Conservation (phyloP, 2,888 invertebrate species). For the Apotomis betuletana region DNA sequence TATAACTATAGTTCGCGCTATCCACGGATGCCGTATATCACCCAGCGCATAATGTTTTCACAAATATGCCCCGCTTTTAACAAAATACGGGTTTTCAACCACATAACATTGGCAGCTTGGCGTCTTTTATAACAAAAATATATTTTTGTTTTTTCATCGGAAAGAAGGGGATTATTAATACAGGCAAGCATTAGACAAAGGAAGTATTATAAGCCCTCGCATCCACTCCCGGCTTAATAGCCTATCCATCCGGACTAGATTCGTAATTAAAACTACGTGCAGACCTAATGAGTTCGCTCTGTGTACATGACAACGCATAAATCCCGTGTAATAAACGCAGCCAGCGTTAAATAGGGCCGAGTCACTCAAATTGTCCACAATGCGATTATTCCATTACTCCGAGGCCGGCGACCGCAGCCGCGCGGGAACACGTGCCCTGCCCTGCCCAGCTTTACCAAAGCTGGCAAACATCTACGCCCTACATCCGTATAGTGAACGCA, state of each 20-base stretch:
- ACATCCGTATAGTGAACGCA: constrained; percentile 14
- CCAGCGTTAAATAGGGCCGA: constrained; percentile 74
- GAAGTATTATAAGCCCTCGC: neutral
- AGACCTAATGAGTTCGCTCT: constrained; percentile 72
- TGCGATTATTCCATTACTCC: constrained; percentile 78
- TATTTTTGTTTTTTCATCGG: neutral
- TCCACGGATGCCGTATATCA: constrained; percentile 71
- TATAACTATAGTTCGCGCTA: constrained; percentile 77
- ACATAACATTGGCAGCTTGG: neutral
- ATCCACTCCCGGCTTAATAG: constrained; percentile 50
- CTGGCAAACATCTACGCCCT: constrained; percentile 27
- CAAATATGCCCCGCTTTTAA: constrained; percentile 62
- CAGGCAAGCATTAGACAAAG: neutral
- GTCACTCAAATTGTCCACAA: constrained; percentile 79
- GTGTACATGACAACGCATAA: constrained; percentile 78
- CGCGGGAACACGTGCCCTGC: constrained; percentile 47
- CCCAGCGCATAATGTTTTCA: constrained; percentile 62
- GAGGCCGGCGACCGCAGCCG: constrained; percentile 61
- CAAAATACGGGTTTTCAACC: constrained; percentile 44
- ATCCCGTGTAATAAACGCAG: constrained; percentile 77
- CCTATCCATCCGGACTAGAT: constrained; percentile 55
- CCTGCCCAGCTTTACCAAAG: constrained; percentile 24
- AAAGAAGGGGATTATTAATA: neutral
- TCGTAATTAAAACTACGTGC: constrained; percentile 76
- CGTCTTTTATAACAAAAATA: neutral